A percentile compares a stretch with the other conserved stretches of the same genome.
Evolutionary conservation across 2,797 vertebrate species (phyloP).

Genomic region (Coluber constrictor): DNA sequence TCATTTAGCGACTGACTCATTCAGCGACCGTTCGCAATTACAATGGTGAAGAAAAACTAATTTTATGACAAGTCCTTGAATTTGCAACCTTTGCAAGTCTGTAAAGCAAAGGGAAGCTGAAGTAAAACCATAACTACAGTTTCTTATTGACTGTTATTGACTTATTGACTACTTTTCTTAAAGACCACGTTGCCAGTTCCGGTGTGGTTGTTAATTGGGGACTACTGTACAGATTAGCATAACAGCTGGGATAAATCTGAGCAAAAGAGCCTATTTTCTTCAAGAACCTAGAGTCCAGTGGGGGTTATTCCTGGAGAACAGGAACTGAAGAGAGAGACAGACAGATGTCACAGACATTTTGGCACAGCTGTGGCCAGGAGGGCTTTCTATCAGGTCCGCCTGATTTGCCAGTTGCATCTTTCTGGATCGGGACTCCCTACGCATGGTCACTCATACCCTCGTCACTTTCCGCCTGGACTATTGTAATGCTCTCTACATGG

Average conservation of each 20-base stretch:
- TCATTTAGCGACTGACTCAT: neutral
- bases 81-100: neutral
- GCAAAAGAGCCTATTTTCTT: neutral
- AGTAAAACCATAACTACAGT: neutral
- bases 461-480: no score
- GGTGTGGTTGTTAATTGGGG: neutral
- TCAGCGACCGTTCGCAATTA: neutral
- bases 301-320: neutral
- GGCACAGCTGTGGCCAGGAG: no score
- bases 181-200: neutral
- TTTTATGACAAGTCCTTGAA: neutral
- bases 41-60: neutral
- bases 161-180: neutral
- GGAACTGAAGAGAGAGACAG: neutral
- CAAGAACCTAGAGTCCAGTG: neutral
- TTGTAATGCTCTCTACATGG: no score
- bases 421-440: no score
- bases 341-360: neutral
- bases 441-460: no score
- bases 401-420: no score
- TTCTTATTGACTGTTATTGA: no score
- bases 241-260: neutral
- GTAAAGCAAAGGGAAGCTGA: neutral
- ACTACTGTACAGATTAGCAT: neutral
- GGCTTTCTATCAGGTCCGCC: no score